A percentile compares a stretch with the other conserved stretches of the same genome.
Conservation (phyloP, 2,888 invertebrate species). For the Drosophila rellima region DNA sequence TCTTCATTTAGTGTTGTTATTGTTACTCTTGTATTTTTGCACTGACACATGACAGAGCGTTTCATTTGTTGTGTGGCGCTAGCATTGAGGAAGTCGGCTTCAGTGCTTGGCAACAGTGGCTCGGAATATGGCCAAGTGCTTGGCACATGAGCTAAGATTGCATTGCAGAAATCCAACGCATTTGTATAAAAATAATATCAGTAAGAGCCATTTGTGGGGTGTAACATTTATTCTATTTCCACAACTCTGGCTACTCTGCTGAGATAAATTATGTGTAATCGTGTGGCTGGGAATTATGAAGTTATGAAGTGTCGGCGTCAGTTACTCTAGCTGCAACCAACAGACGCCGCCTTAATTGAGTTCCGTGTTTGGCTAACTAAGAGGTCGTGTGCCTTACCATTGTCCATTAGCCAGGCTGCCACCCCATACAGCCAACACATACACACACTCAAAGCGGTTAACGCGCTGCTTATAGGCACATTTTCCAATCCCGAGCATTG, state of each 20-base stretch:
- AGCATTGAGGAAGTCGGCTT: constrained; percentile 56
- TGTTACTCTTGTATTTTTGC: constrained; percentile 53
- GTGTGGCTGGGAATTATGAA: constrained; percentile 54
- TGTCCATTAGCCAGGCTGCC: constrained; percentile 37
- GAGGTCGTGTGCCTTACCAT: constrained; percentile 41
- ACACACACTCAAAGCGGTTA: constrained; percentile 53
- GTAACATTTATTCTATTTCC: constrained; percentile 9
- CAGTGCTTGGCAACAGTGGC: constrained; percentile 40
- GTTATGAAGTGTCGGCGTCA: constrained; percentile 59
- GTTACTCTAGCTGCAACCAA: constrained; percentile 17
- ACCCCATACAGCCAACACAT: constrained; percentile 40
- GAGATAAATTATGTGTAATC: constrained; percentile 65
- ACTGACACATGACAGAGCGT: constrained; percentile 81
- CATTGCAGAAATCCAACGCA: constrained; percentile 51
- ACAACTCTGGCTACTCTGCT: constrained; percentile 30
- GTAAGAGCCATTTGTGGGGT: background rate
- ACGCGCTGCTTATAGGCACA: constrained; percentile 60
- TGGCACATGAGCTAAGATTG: constrained; percentile 54
- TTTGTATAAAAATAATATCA: constrained; percentile 14
- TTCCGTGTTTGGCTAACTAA: constrained; percentile 38
- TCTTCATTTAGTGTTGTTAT: constrained; percentile 25
- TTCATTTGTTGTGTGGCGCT: constrained; percentile 72
- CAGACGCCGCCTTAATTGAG: constrained; percentile 57
- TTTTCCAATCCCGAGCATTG: constrained; percentile 18
- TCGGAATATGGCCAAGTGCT: constrained; percentile 34